phyloP scores from a whole-genome alignment of 2,888 invertebrate genomes.

The Ypsolopha scabrella region DNA sequence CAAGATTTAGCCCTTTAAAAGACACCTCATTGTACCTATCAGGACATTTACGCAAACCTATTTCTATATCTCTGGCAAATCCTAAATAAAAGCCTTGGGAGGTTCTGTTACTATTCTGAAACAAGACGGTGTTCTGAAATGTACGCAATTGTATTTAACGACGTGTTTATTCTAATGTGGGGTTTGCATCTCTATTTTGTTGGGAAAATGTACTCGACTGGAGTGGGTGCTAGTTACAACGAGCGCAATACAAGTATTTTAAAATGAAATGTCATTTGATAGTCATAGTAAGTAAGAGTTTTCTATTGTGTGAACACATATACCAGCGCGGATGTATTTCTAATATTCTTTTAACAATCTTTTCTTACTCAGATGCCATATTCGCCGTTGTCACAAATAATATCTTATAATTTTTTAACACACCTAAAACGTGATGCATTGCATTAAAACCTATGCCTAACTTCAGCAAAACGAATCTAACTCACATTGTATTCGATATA shows the following conservation, averaged over 20 bases:
- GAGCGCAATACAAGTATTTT: too few relatives aligned
- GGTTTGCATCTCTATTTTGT: slow-evolving; percentile 1
- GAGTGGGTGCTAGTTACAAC: neutral
- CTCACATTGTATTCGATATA: neutral
- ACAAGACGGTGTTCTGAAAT: neutral
- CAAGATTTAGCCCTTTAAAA: slow-evolving; percentile 64
- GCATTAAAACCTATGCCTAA: neutral
- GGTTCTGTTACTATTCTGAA: slow-evolving; percentile 6
- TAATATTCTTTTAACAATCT: too few relatives aligned
- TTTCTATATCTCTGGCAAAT: slow-evolving; percentile 35
- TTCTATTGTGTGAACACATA: too few relatives aligned
- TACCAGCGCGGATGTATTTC: too few relatives aligned
- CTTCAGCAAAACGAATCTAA: neutral
- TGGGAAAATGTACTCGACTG: neutral
- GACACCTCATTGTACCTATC: slow-evolving; percentile 58
- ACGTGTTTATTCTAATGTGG: slow-evolving; percentile 1
- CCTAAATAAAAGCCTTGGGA: slow-evolving; percentile 1
- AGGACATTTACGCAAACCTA: slow-evolving; percentile 34
- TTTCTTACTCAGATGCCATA: too few relatives aligned
- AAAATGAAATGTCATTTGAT: too few relatives aligned
- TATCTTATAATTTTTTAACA: neutral
- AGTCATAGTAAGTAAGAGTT: too few relatives aligned
- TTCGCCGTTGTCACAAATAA: neutral
- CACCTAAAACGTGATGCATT: neutral
- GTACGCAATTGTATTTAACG: neutral